Evolutionary conservation across 1,140 invertebrate species (phyloP), one percentile per base, ranked within the genome.

Genomic region (Uloborus diversus): DNA sequence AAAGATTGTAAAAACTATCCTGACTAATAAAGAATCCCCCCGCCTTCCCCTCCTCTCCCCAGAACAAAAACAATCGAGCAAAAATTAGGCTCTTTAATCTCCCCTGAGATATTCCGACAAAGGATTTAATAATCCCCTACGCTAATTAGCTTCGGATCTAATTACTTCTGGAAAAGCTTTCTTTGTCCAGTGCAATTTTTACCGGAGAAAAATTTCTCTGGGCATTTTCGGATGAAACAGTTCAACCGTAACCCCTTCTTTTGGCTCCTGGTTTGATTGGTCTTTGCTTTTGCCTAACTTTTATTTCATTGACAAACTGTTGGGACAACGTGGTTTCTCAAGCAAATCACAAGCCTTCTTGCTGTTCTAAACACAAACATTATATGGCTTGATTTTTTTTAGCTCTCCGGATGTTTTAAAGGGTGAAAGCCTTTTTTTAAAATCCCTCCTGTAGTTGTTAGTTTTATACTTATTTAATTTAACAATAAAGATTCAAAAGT

Each of bases 61-160:
- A 33, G 20, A 59, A 71, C 53, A 71, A 71, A 71, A 71, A 71
- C 68, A 71, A 71, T 71, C 28, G 68, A 71, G 47, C 53, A 71
- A 71, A 71, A 71, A 71, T 71, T 71, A 71, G 68, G 37, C 53
- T 71, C 68, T 59, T 71, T 71, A 71, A 71, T 71, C 53, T 71
- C 68, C 42, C 53, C n/a, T 37, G 68, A 59, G 68, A 59, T 59
- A 32, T 5, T 17, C 68, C 53, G 68, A 71, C 68, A 73, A 73
- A 73, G 70, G 59, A 73, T 73, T 73, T 73, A 73, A 73, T 73
- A 73, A 73, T 62, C 70, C 57, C 57, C 56, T 25, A 49, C 57
- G 25, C 70, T 73, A 62, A 73, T 73, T 73, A 73, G 37, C 57
- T 49, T 73, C 57, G 25, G 49, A 47, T 73, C 70, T 73, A 73